Base-by-base conservation (phyloP, 2,113 vertebrate genomes). In the Corythoichthys haematopterus region DNA sequence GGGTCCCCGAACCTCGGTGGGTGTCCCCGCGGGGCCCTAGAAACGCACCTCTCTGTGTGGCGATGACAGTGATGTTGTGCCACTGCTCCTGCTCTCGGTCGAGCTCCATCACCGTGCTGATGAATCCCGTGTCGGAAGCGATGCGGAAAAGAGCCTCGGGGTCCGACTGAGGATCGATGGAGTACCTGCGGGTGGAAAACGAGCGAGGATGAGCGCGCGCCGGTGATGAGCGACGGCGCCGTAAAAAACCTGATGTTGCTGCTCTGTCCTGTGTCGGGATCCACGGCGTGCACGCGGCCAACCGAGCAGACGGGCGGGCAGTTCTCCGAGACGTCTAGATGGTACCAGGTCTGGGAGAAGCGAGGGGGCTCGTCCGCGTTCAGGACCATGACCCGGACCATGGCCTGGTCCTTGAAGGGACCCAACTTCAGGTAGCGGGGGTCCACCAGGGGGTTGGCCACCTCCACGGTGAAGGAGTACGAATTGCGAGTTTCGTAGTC, bases 31-130 rank as follows among this genome's bases (percentile, higher is more conserved):
- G 28, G 2, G 51, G 65, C 68, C 36, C 36, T 3, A 38, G 9
- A 28, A 6, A 62, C 90, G 81, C 92, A 95, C 95, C 95, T 65
- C 93, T 91, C 86, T 96, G 93, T 7, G 93, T 93, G 80, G 95
- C 95, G 56, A 94, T 89, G 79, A 95, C 91, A 0, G 93, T 95
- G 84, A 96, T 89, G 80, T 94, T 95, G 79, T 95, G 93, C 93
- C 94, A 94, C 80, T 91, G 88, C 51, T 88, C 91, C 57, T 74
- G 78, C 80, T 96, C 95, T 0, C 95, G 91, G 88, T 96, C 95
- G 84, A 96, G 79, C 74, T 93, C 88, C 80, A 80, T 88, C 13
- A 91, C 91, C 0, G 94, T 93, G 71, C 84, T 93, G 84, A 96
- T 92, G 38, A 88, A 90, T 56, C 95, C 95, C 0, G 90, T 92